phyloP scores from a whole-genome alignment of 2,888 invertebrate species.

The Agriopis leucophaearia region DNA sequence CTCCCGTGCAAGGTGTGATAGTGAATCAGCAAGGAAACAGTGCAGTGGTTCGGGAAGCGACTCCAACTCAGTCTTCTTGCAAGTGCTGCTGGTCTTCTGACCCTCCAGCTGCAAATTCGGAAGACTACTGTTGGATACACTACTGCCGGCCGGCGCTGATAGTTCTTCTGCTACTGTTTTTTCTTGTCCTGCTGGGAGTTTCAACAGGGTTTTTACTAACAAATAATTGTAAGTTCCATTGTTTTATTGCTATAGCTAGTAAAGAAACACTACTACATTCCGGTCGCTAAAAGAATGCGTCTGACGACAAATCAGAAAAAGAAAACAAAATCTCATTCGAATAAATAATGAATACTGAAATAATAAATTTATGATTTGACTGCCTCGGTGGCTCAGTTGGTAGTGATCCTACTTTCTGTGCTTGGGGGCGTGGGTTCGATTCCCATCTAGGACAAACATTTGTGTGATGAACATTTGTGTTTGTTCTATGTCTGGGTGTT shows the following conservation, averaged over 20 bases:
- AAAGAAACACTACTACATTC: background rate
- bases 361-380: too few species aligned
- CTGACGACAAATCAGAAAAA: too few species aligned
- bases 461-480: too few species aligned
- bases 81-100: constrained; percentile 76
- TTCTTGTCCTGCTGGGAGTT: constrained; percentile 84
- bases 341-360: too few species aligned
- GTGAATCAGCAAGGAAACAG: constrained; percentile 84
- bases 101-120: constrained; percentile 75
- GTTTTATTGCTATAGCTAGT: background rate
- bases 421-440: too few species aligned
- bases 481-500: too few species aligned
- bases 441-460: too few species aligned
- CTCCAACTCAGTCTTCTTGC: constrained; percentile 63
- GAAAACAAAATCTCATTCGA: too few species aligned
- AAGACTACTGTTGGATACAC: constrained; percentile 84
- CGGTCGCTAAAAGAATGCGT: too few species aligned
- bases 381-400: too few species aligned
- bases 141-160: constrained; percentile 85
- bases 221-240: constrained; percentile 85
- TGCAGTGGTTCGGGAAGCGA: constrained; percentile 74
- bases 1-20: constrained; percentile 82
- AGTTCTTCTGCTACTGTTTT: constrained; percentile 82
- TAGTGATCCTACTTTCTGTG: too few species aligned
- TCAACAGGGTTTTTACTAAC: constrained; percentile 86